phyloP scores from a whole-genome alignment of 2,888 invertebrate species.

The Temnothorax rugatulus region DNA sequence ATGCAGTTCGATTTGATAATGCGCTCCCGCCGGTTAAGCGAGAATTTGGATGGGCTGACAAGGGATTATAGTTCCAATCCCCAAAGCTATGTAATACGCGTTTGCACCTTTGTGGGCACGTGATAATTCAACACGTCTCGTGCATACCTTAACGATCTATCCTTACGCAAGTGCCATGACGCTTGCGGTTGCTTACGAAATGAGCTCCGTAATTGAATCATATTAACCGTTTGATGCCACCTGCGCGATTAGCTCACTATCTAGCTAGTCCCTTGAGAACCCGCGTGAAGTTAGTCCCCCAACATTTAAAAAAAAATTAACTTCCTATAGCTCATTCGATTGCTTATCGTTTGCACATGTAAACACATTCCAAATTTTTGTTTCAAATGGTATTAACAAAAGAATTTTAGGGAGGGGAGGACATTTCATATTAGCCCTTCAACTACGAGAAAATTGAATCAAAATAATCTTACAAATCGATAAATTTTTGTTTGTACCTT shows the following conservation, averaged over 20 bases:
- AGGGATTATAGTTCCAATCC: conserved; percentile 27
- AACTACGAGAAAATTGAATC: no score
- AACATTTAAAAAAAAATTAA: no score
- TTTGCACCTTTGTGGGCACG: conserved; percentile 17
- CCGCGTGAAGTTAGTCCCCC: no score
- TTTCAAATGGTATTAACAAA: no score
- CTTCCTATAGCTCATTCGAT: no score
- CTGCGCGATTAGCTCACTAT: neutral
- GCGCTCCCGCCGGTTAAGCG: neutral
- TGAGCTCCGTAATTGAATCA: conserved; percentile 33
- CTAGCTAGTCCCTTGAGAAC: neutral
- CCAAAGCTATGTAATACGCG: conserved; percentile 22
- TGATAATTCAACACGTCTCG: conserved; percentile 39
- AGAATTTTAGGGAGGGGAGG: no score
- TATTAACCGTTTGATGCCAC: conserved; percentile 23
- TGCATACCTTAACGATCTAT: conserved; percentile 20
- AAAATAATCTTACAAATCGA: no score
- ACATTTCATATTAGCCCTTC: no score
- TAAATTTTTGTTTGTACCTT: no score
- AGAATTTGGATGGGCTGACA: conserved; percentile 5
- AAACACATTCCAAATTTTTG: no score
- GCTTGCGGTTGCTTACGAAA: conserved; percentile 23
- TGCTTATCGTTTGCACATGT: no score
- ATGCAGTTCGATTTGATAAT: conserved; percentile 23
- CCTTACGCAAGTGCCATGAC: conserved; percentile 16